phyloP scores from a whole-genome alignment of 2,113 vertebrate genomes.

The Eurystomus gularis region DNA sequence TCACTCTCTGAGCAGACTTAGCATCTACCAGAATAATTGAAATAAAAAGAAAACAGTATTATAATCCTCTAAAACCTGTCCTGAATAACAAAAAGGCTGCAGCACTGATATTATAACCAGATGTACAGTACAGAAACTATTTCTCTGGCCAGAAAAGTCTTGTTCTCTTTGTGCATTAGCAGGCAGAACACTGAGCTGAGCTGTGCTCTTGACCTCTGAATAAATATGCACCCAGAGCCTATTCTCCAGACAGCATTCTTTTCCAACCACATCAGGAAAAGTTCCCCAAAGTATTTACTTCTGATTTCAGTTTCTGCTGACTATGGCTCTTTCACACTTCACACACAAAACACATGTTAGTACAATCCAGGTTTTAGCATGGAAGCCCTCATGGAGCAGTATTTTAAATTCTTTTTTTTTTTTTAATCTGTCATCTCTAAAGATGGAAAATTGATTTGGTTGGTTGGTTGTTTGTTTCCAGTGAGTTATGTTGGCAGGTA shows the following conservation, averaged over 20 bases:
- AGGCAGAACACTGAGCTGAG: background rate
- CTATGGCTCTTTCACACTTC: conserved; percentile 31
- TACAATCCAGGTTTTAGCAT: background rate
- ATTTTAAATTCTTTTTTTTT: conserved; percentile 9
- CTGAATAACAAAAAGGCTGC: background rate
- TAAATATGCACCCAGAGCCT: background rate
- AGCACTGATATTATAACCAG: background rate
- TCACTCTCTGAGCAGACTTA: background rate
- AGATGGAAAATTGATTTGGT: background rate
- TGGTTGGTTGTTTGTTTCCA: background rate
- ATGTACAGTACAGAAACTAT: background rate
- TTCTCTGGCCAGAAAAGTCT: background rate
- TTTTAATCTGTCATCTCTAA: background rate
- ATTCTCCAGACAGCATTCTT: conserved; percentile 23
- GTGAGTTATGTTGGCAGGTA: background rate
- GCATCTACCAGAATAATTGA: background rate
- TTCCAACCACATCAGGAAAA: conserved; percentile 50
- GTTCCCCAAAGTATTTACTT: conserved; percentile 53
- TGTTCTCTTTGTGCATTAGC: background rate
- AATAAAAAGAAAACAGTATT: background rate
- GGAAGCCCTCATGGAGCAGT: background rate
- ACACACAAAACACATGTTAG: conserved; percentile 61
- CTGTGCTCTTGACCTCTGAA: background rate
- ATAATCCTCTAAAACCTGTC: background rate
- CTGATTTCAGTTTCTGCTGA: conserved; percentile 54